Base-by-base conservation (phyloP, 1,140 invertebrate genomes). In the Lasioglossum albipes region DNA sequence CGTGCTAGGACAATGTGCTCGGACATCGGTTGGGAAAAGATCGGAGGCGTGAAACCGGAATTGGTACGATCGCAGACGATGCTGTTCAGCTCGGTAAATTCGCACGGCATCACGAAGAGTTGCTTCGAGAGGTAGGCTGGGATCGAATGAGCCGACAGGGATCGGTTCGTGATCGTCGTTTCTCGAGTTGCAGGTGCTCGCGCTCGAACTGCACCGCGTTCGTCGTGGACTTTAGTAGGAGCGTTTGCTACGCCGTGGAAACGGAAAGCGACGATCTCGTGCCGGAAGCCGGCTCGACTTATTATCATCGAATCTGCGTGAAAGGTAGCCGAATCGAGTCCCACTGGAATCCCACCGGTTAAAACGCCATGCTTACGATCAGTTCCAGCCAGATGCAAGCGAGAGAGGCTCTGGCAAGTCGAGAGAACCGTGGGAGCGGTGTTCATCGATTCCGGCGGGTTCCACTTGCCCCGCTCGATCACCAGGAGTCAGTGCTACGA, bases 181-280 rank as follows among this genome's bases (percentile, higher is more conserved):
- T 64, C 2, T 31, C 31, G 41, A 22, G 7, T 86, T 88, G 12
- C 73, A 92, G 91, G 22, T 92, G 91, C 67, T 70, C 81, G 70
- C 88, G 74, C 61, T 52, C 65, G 20, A 92, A 90, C 81, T 93
- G 91, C 79, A 91, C 84, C 22, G 91, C 89, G 54, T 93, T 90
- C 83, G 83, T 91, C 12, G 81, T 91, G 70, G 92, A 92, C 76
- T 89, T 90, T n/a, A 87, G 84, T 20, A 87, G 76, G 52, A 91
- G 86, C 72, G 80, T 87, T 31, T 93, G 92, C 45, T 89, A 89
- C 68, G 90, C 84, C 59, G 84, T 93, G 18, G 61, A 84, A 45
- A 78, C 84, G n/a, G 79, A 79, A 9, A 85, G 84, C 65, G 85
- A 90, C 10, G 87, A 91, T 13, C 84, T 91, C 5, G 82, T 88